Evolutionary conservation across 2,797 vertebrate genomes (phyloP), one percentile per base, ranked within the genome.

Genomic region (Sebastes matsubarae): DNA sequence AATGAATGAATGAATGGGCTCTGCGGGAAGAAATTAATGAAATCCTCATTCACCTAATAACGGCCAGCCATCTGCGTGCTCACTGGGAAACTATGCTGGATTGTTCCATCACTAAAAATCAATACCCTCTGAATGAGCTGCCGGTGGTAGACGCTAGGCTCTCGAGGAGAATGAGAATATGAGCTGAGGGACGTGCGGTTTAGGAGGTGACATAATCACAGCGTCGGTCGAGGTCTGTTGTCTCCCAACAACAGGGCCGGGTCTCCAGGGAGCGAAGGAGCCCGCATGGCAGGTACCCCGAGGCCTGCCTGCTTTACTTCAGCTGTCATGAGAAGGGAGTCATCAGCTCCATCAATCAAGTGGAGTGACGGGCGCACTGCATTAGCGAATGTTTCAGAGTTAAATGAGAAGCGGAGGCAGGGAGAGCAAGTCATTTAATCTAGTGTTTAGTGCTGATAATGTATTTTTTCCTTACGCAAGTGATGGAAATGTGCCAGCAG

Each of bases 341-440:
- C 84, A 64, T 82, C 81, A 75, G 64, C 57, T 25, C 66, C 84
- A 87, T 93, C 91, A 91, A 81, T 94, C 86, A 93, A 69, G 64
- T 3, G 24, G 77, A 86, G 86, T 81, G 88, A 89, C 76, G 81
- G 67, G n/a, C 2, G 3, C 36, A 4, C 32, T 82, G 84, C 85
- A 85, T 92, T 89, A 90, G 75, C 80, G 90, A 87, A 83, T 65
- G 75, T 67, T 75, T 10, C 57, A 24, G 73, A 83, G 46, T 74
- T 72, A 82, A 91, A 85, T 77, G 79, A 88, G 79, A 68, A 73
- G 74, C 14, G 22, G 52, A 79, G 75, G 72, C 22, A 25, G 57
- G 18, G 29, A 16, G 55, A 71, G 75, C 18, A 22, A 80, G 72
- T 71, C 70, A 60, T 83, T 86, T 70, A 64, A 85, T 86, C 68